These are phyloP conservation scores for Synanceia verrucosa DNA, from an alignment of 2,797 vertebrate genomes.

Conservation along the genomic window DNA sequence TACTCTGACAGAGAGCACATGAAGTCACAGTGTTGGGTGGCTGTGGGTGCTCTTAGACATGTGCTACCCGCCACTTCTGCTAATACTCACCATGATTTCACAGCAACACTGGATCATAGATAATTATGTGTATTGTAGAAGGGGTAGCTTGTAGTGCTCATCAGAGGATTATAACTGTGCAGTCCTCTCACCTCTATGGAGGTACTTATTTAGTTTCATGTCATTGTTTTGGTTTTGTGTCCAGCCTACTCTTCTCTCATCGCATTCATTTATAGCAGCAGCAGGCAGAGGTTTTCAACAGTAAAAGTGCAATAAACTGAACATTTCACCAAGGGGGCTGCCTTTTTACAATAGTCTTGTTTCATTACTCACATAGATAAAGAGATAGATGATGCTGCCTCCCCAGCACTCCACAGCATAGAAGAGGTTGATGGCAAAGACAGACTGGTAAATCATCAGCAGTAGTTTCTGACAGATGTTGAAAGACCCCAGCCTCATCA, in stretches of 20 bases:
- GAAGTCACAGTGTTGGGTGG: slow-evolving; percentile 16
- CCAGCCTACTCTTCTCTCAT: neutral
- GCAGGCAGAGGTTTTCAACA: neutral
- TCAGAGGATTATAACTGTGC: neutral
- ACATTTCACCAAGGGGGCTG: no score
- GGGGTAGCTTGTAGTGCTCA: neutral
- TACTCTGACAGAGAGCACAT: slow-evolving; percentile 16
- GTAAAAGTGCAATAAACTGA: neutral
- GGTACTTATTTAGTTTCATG: neutral
- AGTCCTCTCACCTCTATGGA: neutral
- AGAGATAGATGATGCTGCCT: no score
- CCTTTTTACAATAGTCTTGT: no score
- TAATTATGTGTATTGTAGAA: neutral
- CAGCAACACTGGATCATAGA: neutral
- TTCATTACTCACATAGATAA: no score
- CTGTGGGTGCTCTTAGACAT: neutral
- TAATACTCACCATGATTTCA: slow-evolving; percentile 2
- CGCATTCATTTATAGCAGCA: neutral
- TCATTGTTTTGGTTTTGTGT: neutral
- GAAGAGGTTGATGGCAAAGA: no score
- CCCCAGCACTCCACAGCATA: no score
- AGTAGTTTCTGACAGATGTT: no score
- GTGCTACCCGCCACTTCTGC: slow-evolving; percentile 12
- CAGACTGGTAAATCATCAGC: no score
- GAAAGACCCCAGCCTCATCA: no score